Evolutionary conservation across 2,888 invertebrate genomes (phyloP), one percentile per base, ranked within the genome.

Genomic region (Neoaliturus tenellus): DNA sequence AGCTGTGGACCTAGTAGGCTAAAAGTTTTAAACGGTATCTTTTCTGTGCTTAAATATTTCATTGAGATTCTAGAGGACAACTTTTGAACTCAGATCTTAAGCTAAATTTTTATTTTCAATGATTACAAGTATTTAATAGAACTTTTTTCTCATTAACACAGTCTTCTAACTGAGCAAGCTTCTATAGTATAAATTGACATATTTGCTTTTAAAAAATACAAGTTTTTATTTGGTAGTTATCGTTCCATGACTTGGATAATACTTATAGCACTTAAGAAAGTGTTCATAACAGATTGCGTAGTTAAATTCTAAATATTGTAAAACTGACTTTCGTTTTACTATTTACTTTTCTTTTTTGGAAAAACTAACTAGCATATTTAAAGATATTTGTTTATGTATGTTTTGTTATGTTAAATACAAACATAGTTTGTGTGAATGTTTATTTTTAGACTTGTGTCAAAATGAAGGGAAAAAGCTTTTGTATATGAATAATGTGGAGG

Each of bases 231-330:
- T 23, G 51, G 23, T 51, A 1, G 5, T 51, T 23, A 51, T 51
- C 31, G 12, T 62, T 62, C 28, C 14, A 28, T 28, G 14, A 12
- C 62, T 62, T 31, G 14, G 62, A 31, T 62, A 62, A 62, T 62
- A 62, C 12, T 12, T 31, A 62, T 28, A 12, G 62, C 62, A 62
- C 25, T 62, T 28, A 28, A 62, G 62, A 62, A 28, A 62, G 62
- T 62, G 62, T 28, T 62, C 25, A 62, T 28, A 1, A 62, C 62
- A 62, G 62, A 62, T 62, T n/a, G 62, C 62, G 62, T 62, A 62
- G 62, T 62, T 62, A 62, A 62, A 62, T 62, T 62, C 62, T 62
- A 62, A 62, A 62, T 62, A 31, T 62, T 62, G 62, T 62, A 62
- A 62, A 17, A 28, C 62, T 62, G 12, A 14, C 17, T 44, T 44